These are phyloP conservation scores for Chauna torquata DNA, from an alignment of 2,113 vertebrate species.

Conservation along the genomic window DNA sequence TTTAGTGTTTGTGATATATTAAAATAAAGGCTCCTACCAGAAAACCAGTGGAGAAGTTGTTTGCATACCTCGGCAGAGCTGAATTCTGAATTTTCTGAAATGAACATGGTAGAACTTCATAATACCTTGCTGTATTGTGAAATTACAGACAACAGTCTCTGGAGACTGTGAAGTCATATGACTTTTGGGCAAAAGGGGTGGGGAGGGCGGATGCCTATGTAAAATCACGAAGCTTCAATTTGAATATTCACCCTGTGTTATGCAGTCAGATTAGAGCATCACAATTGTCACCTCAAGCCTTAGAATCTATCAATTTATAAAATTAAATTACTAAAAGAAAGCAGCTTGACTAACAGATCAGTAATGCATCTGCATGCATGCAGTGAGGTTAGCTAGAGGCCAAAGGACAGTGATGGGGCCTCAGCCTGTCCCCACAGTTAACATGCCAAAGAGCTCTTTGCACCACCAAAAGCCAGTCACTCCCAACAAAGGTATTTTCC, in stretches of 20 bases:
- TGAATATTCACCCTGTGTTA: background rate
- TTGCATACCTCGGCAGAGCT: background rate
- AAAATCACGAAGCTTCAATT: background rate
- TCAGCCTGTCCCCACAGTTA: background rate
- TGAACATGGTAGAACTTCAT: background rate
- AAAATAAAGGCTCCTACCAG: background rate
- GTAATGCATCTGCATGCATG: background rate
- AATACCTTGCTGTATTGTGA: background rate
- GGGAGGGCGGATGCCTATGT: fast-evolving
- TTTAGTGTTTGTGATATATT: background rate
- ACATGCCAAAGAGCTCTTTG: fast-evolving
- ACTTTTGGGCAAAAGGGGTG: background rate
- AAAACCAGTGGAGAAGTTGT: background rate
- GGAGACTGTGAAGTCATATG: background rate
- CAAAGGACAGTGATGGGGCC: background rate
- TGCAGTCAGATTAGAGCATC: background rate
- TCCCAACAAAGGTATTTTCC: background rate
- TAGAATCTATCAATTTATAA: background rate
- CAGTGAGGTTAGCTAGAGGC: background rate
- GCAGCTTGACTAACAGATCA: background rate
- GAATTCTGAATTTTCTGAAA: background rate
- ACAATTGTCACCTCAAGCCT: background rate
- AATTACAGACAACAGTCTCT: background rate
- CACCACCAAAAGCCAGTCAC: background rate
- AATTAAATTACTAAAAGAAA: background rate